phyloP scores from a whole-genome alignment of 2,888 invertebrate species.

The Orchestes rusci region DNA sequence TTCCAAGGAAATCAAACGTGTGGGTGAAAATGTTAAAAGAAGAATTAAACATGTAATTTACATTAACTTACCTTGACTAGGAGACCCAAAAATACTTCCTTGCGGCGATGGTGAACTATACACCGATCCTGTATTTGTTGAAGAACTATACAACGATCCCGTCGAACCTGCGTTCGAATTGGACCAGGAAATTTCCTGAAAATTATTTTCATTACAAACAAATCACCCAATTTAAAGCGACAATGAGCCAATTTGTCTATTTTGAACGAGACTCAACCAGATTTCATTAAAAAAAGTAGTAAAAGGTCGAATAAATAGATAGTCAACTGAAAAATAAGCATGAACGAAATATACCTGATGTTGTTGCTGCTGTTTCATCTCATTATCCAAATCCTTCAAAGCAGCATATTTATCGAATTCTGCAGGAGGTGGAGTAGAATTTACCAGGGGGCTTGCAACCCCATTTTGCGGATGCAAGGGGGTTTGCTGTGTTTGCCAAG shows the following conservation, averaged over 20 bases:
- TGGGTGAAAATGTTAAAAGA: no score
- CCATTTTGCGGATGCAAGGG: constrained; percentile 21
- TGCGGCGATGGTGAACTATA: constrained; percentile 43
- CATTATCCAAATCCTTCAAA: constrained; percentile 84
- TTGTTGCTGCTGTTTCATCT: constrained; percentile 51
- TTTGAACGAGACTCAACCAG: neutral
- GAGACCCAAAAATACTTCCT: constrained; percentile 42
- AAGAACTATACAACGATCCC: constrained; percentile 41
- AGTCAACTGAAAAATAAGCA: no score
- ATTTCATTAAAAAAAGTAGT: neutral
- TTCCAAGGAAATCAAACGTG: no score
- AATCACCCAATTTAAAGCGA: neutral
- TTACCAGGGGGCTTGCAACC: constrained; percentile 3
- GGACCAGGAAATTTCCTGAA: constrained; percentile 25
- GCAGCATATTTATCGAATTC: constrained; percentile 87
- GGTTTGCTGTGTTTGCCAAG: constrained; percentile 14
- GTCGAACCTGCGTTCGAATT: constrained; percentile 39
- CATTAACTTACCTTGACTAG: constrained; percentile 40
- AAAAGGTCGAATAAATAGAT: no score
- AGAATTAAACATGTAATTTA: no score
- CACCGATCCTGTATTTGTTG: constrained; percentile 38
- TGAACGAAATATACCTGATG: no score
- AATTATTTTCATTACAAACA: constrained; percentile 3
- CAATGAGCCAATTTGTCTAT: neutral
- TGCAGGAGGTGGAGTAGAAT: constrained; percentile 27